Percentiles rank a stretch among this genome's conserved stretches.
phyloP scores from a whole-genome alignment of 2,888 invertebrate genomes.

The Dryococelus australis region DNA sequence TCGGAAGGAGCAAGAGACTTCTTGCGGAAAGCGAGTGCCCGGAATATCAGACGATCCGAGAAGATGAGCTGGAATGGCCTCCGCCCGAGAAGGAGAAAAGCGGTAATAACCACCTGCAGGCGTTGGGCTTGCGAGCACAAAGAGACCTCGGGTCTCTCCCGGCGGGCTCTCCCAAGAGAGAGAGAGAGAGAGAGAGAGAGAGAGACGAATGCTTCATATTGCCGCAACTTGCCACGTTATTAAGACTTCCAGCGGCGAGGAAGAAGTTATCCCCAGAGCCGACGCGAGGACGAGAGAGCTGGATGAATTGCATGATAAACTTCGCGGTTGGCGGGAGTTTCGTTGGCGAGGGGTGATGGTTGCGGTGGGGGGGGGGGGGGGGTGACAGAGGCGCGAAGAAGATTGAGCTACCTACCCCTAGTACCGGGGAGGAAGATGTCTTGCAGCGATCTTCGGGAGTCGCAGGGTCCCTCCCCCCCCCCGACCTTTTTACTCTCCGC shows the following conservation, averaged over 20 bases:
- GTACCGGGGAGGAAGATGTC: background rate
- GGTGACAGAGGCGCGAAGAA: background rate
- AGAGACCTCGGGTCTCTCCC: too few relatives aligned
- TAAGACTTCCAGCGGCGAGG: slow-evolving; percentile 3
- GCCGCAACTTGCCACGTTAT: slow-evolving; percentile 2
- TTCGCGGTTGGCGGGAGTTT: background rate
- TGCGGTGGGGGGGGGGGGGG: background rate
- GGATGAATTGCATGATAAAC: background rate
- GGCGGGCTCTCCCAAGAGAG: too few relatives aligned
- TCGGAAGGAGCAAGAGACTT: too few relatives aligned
- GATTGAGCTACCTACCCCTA: slow-evolving; percentile 5
- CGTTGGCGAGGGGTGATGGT: background rate
- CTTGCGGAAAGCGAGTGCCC: too few relatives aligned
- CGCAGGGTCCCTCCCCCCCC: background rate
- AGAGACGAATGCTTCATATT: background rate
- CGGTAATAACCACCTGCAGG: too few relatives aligned
- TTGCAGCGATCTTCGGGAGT: background rate
- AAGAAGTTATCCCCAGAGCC: background rate
- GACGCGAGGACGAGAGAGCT: background rate
- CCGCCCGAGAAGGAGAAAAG: too few relatives aligned
- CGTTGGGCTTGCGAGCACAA: too few relatives aligned
- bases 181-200: too few relatives aligned
- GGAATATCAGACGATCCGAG: too few relatives aligned
- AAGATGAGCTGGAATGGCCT: too few relatives aligned
- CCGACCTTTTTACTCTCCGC: too few relatives aligned